These are phyloP conservation scores for Schizotus pectinicornis DNA, from an alignment of 2,888 invertebrate genomes.

Conservation along the genomic window DNA sequence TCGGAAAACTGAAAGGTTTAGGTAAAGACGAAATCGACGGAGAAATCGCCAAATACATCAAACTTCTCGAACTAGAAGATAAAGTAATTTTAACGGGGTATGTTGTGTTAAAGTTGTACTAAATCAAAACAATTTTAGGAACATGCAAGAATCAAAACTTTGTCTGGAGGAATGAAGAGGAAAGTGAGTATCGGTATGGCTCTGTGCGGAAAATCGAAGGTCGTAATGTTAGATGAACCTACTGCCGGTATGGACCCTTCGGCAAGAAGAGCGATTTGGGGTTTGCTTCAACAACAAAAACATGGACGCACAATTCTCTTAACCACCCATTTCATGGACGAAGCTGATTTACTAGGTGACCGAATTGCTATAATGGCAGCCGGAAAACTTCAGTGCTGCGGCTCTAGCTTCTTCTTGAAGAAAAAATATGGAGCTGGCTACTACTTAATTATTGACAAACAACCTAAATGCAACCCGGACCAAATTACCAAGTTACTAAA, in stretches of 20 bases:
- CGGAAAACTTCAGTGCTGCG: conserved; percentile 76
- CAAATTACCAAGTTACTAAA: conserved; percentile 61
- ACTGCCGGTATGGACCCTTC: conserved; percentile 83
- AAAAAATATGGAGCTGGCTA: conserved; percentile 81
- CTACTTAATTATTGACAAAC: conserved; percentile 70
- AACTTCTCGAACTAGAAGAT: conserved; percentile 28
- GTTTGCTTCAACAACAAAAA: conserved; percentile 72
- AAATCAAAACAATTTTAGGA: conserved; percentile 13
- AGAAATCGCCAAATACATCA: conserved; percentile 29
- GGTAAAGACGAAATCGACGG: conserved; percentile 18
- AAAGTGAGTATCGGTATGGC: conserved; percentile 75
- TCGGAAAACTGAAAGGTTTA: conserved; percentile 69
- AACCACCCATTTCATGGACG: conserved; percentile 86
- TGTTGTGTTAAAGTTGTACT: not conserved
- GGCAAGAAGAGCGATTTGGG: conserved; percentile 79
- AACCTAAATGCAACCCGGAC: conserved; percentile 56
- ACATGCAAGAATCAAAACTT: conserved; percentile 60
- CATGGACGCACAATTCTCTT: conserved; percentile 76
- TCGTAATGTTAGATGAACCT: conserved; percentile 72
- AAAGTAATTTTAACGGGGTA: conserved; percentile 23
- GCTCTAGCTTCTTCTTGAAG: conserved; percentile 78
- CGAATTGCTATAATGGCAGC: conserved; percentile 82
- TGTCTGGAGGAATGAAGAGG: conserved; percentile 77
- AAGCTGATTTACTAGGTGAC: conserved; percentile 83
- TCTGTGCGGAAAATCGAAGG: conserved; percentile 71